Conservation (phyloP, 1,140 invertebrate species). For the Rhizoglyphus robini region DNA sequence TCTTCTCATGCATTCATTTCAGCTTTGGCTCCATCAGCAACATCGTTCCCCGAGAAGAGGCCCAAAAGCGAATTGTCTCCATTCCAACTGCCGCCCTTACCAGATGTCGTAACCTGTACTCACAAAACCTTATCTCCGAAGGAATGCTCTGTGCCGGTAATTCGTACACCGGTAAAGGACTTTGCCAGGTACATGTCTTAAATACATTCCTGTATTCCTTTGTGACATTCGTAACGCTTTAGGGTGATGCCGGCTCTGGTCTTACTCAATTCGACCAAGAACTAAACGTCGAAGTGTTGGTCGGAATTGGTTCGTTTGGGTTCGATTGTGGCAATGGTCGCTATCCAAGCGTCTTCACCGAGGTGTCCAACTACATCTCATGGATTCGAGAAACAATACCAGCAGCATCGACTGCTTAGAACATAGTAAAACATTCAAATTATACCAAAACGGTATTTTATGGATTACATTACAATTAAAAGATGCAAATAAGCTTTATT, state of each 20-base stretch:
- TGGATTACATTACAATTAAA: too few species aligned
- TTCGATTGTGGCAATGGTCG: constrained; percentile 1
- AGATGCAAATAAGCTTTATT: too few species aligned
- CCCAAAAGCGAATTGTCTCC: background rate
- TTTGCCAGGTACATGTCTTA: too few species aligned
- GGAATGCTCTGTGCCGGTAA: background rate
- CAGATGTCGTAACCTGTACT: background rate
- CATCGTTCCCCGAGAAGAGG: background rate
- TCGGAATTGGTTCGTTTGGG: background rate
- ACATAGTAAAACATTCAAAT: too few species aligned
- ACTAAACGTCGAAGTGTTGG: background rate
- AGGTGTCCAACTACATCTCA: background rate
- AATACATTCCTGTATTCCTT: too few species aligned
- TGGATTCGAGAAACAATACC: background rate
- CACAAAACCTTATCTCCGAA: background rate
- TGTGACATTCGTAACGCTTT: too few species aligned
- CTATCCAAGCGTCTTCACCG: background rate
- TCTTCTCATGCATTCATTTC: background rate
- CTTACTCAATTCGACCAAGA: background rate
- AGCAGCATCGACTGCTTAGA: too few species aligned
- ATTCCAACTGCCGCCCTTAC: background rate
- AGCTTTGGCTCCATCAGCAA: background rate
- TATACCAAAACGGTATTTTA: too few species aligned
- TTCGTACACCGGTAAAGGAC: background rate
- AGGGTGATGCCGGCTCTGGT: background rate